Evolutionary conservation across 2,888 invertebrate genomes (phyloP).

Genomic region (Magallana nippona): DNA sequence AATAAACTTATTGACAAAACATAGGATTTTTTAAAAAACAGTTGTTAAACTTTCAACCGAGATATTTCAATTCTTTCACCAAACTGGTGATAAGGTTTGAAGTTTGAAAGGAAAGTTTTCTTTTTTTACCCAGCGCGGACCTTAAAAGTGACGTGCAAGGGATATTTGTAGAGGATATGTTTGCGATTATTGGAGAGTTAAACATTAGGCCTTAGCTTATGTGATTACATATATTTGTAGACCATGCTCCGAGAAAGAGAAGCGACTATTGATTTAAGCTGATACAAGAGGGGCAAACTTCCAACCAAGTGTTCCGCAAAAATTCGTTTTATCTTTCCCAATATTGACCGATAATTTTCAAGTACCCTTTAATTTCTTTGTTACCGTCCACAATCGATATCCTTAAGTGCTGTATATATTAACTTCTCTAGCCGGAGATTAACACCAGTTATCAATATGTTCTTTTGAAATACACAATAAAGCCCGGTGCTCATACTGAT

Average conservation of each 20-base stretch:
- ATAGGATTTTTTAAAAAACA: no score
- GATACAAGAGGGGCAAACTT: constrained; percentile 2
- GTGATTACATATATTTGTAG: constrained; percentile 25
- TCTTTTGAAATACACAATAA: neutral
- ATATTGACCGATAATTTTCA: constrained; percentile 26
- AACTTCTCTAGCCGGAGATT: neutral
- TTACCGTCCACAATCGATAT: neutral
- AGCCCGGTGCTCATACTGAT: neutral
- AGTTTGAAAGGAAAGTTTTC: no score
- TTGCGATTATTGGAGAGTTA: constrained; percentile 34
- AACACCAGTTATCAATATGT: constrained; percentile 26
- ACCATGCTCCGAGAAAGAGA: constrained; percentile 33
- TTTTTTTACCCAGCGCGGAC: neutral
- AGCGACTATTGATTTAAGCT: constrained; percentile 13
- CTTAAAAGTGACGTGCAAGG: constrained; percentile 13
- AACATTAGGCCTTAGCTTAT: constrained; percentile 35
- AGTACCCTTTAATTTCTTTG: constrained; percentile 12
- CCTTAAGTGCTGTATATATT: neutral
- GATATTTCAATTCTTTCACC: no score
- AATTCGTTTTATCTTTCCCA: neutral
- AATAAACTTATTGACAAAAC: no score
- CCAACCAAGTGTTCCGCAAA: neutral
- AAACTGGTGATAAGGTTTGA: no score
- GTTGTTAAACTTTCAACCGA: neutral
- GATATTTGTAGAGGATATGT: constrained; percentile 33